Conservation (phyloP, 2,797 vertebrate species). For the Gila robusta region DNA sequence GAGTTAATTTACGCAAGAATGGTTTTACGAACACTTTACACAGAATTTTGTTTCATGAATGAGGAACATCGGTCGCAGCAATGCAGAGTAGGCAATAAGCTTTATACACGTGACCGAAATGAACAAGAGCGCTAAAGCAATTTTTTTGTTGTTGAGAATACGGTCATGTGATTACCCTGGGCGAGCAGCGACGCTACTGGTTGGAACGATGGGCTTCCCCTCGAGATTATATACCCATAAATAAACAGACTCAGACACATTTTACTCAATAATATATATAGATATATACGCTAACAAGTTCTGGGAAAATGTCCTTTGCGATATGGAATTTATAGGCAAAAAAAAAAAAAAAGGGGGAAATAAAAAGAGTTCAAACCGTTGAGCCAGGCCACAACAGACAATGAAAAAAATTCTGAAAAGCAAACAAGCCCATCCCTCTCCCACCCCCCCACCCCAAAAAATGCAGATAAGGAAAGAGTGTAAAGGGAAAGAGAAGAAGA, state of each 20-base stretch:
- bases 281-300: constrained; percentile 48
- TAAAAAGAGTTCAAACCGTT: constrained; percentile 76
- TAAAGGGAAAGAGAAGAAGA: constrained; percentile 61
- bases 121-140: constrained; percentile 8
- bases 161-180: constrained; percentile 34
- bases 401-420: constrained; percentile 37
- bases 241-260: constrained; percentile 43
- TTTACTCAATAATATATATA: constrained; percentile 50
- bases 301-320: constrained; percentile 61
- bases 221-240: constrained; percentile 49
- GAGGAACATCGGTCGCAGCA: constrained; percentile 1
- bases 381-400: constrained; percentile 79
- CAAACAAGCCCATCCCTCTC: constrained; percentile 42
- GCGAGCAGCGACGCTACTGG: constrained; percentile 18
- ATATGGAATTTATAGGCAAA: constrained; percentile 50
- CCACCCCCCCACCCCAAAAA: constrained; percentile 48
- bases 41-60: neutral
- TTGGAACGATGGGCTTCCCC: constrained; percentile 33
- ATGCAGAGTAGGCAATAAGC: constrained; percentile 18
- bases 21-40: neutral
- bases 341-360: constrained; percentile 47
- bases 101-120: constrained; percentile 35
- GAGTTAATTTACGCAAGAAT: neutral
- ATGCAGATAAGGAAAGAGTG: constrained; percentile 45
- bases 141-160: constrained; percentile 19